Conservation (phyloP, 2,113 vertebrate species). For the Equus quagga region DNA sequence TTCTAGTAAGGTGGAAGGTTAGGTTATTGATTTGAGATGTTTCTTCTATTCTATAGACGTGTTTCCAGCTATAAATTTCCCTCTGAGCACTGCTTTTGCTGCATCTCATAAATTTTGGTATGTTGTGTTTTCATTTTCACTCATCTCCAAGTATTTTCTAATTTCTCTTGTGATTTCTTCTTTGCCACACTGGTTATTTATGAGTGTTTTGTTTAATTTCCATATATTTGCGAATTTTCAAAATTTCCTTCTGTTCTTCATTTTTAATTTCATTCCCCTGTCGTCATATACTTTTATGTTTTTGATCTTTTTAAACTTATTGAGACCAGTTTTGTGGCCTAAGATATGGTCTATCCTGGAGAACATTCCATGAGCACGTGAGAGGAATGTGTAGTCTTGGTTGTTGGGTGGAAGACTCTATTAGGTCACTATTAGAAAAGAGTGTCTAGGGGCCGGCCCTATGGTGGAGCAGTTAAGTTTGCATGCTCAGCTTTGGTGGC, state of each 20-base stretch:
- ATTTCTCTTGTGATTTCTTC: constrained; percentile 7
- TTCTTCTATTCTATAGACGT: not conserved
- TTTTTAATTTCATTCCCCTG: constrained; percentile 30
- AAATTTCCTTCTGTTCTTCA: constrained; percentile 45
- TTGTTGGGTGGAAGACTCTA: not conserved
- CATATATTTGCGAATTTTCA: constrained; percentile 40
- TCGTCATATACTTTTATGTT: not conserved
- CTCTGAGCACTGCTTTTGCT: constrained; percentile 43
- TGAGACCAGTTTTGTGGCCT: not conserved
- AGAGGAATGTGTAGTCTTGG: not conserved
- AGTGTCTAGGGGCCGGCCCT: not conserved
- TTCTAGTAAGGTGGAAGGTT: not conserved
- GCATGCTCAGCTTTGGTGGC: too few species aligned
- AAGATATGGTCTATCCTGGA: not conserved
- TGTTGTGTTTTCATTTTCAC: not conserved
- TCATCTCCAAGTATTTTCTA: constrained; percentile 2
- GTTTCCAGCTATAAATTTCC: constrained; percentile 4
- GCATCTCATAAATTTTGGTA: not conserved
- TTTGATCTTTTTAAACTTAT: not conserved
- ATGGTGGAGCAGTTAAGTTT: too few species aligned
- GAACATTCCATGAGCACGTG: not conserved
- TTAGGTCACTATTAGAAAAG: not conserved
- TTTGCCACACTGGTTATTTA: constrained; percentile 3
- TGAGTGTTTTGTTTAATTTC: constrained; percentile 21
- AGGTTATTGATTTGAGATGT: not conserved